A percentile compares a stretch with the other conserved stretches of the same genome.
Conservation (phyloP, 2,113 vertebrate genomes). For the Callochromis pleurospilus region DNA sequence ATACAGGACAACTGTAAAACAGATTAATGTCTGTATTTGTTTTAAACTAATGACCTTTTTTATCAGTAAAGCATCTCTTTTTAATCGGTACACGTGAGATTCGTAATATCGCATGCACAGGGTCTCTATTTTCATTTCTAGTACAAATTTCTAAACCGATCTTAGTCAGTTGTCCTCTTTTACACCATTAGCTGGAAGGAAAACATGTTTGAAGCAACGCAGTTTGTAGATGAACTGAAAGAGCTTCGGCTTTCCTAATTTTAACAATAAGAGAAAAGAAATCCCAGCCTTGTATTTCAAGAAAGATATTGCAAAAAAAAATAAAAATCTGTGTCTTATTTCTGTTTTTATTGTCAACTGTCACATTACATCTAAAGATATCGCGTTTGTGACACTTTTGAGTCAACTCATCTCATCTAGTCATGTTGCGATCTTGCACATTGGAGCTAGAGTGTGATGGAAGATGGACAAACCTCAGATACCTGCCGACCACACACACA, state of each 20-base stretch:
- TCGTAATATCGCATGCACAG: not conserved
- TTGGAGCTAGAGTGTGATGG: not conserved
- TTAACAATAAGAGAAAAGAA: not conserved
- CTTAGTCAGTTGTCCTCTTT: not conserved
- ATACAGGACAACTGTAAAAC: not conserved
- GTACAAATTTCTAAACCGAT: not conserved
- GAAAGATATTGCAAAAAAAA: not conserved
- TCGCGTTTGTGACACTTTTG: not conserved
- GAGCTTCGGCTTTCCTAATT: not conserved
- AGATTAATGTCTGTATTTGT: not conserved
- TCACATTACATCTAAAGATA: not conserved
- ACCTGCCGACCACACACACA: not conserved
- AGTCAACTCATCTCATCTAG: not conserved
- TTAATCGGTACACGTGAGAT: not conserved
- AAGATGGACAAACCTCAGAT: not conserved
- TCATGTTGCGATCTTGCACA: not conserved
- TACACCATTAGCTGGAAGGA: not conserved
- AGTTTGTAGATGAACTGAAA: not conserved
- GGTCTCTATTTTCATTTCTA: not conserved
- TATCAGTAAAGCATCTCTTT: not conserved
- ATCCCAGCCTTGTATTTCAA: not conserved
- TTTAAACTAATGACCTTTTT: not conserved
- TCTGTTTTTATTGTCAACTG: not conserved
- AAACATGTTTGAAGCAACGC: not conserved
- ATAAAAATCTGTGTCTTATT: not conserved